These are phyloP conservation scores for Gila robusta DNA, from an alignment of 2,797 vertebrate genomes.

Conservation along the genomic window DNA sequence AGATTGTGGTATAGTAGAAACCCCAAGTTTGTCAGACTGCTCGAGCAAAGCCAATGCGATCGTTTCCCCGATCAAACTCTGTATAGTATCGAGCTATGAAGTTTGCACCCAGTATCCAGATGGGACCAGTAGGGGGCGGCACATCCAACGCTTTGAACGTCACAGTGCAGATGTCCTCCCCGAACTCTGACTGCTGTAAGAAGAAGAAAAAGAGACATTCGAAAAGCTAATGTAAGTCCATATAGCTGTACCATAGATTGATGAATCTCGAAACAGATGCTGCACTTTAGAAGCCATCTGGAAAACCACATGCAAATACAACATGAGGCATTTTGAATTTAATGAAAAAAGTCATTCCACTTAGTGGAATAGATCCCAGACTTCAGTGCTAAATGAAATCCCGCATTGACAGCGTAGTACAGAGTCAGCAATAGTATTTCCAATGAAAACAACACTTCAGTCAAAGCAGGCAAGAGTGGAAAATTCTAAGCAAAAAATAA, in stretches of 20 bases:
- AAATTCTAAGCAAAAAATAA: too few relatives aligned
- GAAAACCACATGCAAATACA: constrained; percentile 8
- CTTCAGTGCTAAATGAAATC: neutral
- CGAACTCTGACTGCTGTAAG: constrained; percentile 84
- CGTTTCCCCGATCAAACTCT: constrained; percentile 91
- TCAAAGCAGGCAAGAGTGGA: too few relatives aligned
- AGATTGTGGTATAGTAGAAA: neutral
- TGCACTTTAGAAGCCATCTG: neutral
- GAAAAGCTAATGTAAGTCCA: neutral
- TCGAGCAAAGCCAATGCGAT: constrained; percentile 92
- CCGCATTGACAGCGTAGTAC: neutral
- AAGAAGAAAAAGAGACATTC: constrained; percentile 1
- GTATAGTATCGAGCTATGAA: constrained; percentile 97
- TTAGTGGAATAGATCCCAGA: constrained; percentile 6
- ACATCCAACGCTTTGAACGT: constrained; percentile 90
- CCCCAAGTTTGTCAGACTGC: constrained; percentile 81
- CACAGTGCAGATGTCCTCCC: constrained; percentile 86
- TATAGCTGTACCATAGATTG: neutral
- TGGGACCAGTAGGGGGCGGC: constrained; percentile 89
- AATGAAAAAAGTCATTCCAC: neutral
- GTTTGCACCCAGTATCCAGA: constrained; percentile 94
- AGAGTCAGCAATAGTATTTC: neutral
- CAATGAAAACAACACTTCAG: neutral
- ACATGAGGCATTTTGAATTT: neutral
- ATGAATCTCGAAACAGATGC: constrained; percentile 10